Evolutionary conservation across 2,888 invertebrate genomes (phyloP), one percentile per base, ranked within the genome.

Genomic region (Dione juno): DNA sequence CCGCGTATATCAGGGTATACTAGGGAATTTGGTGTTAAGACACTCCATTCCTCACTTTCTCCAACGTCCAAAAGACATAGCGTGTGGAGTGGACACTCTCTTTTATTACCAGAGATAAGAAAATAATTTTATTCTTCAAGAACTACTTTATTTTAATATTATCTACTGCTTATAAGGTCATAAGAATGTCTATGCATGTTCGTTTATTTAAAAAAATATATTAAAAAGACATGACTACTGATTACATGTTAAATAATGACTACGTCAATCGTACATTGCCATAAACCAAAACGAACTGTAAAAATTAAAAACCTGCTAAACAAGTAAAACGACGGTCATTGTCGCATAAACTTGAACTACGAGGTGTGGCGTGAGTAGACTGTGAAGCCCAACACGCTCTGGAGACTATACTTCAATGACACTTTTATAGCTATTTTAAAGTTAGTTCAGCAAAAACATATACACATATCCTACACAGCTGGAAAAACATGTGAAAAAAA

Each of bases 261-360:
- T 19, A 11, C 66, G 28, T 50, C 52, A 67, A 73, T 68, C 16
- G 45, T 35, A 35, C 28, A 53, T 9, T 21, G 16, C 45, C 35
- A 53, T 63, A 68, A 66, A 66, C 59, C 67, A 70, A 73, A 73
- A 74, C 71, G 77, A 84, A 84, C 84, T 81, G 84, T 82, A 80
- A 80, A 57, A 82, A 76, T 79, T 78, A 80, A 79, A 85, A 89
- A 89, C 87, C 82, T 78, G 86, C 77, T 82, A 77, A 81, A 83
- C 85, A 80, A 82, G 86, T 83, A 83, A 83, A 81, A 72, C 76
- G 77, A 82, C 87, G 87, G 88, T 88, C 89, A 87, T 88, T 88
- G 87, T 88, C 88, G 80, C 83, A 76, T 79, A 79, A 82, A 84
- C 82, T 80, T 81, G 80, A 83, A 81, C 83, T 80, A 72, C 71